Conservation (phyloP, 2,113 vertebrate species). For the Passer domesticus region DNA sequence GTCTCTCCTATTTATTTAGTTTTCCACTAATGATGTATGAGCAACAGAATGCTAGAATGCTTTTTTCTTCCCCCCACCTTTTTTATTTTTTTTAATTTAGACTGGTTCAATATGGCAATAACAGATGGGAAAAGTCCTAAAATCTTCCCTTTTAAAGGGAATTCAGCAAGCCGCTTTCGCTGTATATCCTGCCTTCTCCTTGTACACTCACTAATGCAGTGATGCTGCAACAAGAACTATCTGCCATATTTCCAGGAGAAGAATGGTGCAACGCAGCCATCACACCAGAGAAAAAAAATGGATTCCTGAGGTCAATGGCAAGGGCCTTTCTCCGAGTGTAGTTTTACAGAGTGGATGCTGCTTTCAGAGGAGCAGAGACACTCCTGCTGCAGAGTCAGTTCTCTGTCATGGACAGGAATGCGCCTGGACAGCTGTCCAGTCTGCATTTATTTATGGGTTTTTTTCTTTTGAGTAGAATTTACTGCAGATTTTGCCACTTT, state of each 20-base stretch:
- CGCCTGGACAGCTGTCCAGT: neutral
- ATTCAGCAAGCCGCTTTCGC: neutral
- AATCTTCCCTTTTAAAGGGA: neutral
- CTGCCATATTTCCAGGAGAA: neutral
- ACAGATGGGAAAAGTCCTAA: neutral
- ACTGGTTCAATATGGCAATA: neutral
- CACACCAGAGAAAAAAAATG: neutral
- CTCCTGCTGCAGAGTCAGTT: neutral
- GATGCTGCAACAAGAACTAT: neutral
- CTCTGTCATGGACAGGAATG: neutral
- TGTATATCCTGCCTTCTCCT: neutral
- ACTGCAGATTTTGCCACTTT: neutral
- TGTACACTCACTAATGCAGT: neutral
- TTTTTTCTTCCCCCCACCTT: accelerated
- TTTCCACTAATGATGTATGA: neutral
- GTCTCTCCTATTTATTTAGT: neutral
- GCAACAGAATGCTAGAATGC: neutral
- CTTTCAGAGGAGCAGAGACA: neutral
- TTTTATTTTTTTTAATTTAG: neutral
- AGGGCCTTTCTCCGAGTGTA: neutral
- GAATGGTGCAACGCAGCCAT: neutral
- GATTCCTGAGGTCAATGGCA: neutral
- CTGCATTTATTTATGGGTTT: neutral
- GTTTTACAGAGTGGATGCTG: neutral
- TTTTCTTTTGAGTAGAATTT: neutral